Evolutionary conservation across 2,888 invertebrate species (phyloP).

Genomic region (Caenorhabditis wallacei): DNA sequence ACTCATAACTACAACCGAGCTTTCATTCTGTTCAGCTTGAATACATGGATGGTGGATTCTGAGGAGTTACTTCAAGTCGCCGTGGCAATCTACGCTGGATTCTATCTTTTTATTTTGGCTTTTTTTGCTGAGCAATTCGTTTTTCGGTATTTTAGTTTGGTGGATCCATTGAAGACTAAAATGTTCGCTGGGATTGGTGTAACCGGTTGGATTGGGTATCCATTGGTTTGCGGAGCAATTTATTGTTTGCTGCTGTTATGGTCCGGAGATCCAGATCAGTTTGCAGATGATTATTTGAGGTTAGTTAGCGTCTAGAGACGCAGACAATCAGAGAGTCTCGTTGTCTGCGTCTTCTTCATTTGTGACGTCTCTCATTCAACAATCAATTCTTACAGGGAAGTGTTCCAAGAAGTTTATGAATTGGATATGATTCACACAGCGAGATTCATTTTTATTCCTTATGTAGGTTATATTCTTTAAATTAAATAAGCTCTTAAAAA

Average conservation of each 20-base stretch:
- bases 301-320: not conserved
- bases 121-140: slow-evolving; percentile 8
- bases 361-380: too few species aligned
- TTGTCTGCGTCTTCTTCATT: not conserved
- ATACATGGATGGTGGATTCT: not conserved
- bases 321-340: not conserved
- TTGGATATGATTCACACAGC: not conserved
- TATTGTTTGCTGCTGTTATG: not conserved
- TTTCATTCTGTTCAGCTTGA: not conserved
- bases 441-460: slow-evolving; percentile 10
- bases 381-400: slow-evolving; percentile 16
- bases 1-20: slow-evolving; percentile 11
- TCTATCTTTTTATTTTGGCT: slow-evolving; percentile 7
- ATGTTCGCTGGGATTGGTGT: not conserved
- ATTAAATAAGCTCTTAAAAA: too few species aligned
- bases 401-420: slow-evolving; percentile 5
- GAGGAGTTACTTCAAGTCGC: not conserved
- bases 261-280: not conserved
- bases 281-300: slow-evolving; percentile 9
- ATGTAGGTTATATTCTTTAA: not conserved
- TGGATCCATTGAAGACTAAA: not conserved
- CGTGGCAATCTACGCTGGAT: slow-evolving; percentile 5
- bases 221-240: not conserved
- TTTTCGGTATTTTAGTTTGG: slow-evolving; percentile 6
- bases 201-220: slow-evolving; percentile 1